Evolutionary conservation across 2,113 vertebrate species (phyloP).

Genomic region (Muntiacus reevesi): DNA sequence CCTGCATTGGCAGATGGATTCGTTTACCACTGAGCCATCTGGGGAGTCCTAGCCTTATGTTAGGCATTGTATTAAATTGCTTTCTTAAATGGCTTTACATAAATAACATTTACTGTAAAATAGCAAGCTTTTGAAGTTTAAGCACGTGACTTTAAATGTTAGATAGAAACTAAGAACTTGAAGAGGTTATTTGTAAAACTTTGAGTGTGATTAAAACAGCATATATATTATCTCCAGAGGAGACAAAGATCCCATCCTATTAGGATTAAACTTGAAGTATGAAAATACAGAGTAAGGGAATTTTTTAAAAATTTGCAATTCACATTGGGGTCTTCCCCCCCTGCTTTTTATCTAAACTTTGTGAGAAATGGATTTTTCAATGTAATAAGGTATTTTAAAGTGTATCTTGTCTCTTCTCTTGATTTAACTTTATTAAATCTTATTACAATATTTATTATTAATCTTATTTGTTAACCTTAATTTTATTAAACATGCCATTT

Average conservation of each 20-base stretch:
- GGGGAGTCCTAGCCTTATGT: neutral
- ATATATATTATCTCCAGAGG: neutral
- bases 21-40: neutral
- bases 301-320: neutral
- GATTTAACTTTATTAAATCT: neutral
- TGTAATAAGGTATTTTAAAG: slow-evolving; percentile 25
- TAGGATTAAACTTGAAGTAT: slow-evolving; percentile 25
- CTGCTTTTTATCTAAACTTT: slow-evolving; percentile 23
- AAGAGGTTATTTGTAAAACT: slow-evolving; percentile 14
- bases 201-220: slow-evolving; percentile 17
- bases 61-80: slow-evolving; percentile 7
- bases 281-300: neutral
- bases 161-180: slow-evolving; percentile 46
- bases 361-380: slow-evolving; percentile 29
- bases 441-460: neutral
- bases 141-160: neutral
- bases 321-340: neutral
- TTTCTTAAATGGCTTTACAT: slow-evolving; percentile 37
- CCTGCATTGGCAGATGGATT: neutral
- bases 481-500: slow-evolving; percentile 26
- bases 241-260: neutral
- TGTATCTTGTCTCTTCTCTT: slow-evolving; percentile 32
- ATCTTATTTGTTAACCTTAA: neutral
- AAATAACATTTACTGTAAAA: slow-evolving; percentile 38
- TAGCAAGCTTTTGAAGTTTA: slow-evolving; percentile 27